phyloP scores from a whole-genome alignment of 2,888 invertebrate genomes.

The Tortricodes alternella region DNA sequence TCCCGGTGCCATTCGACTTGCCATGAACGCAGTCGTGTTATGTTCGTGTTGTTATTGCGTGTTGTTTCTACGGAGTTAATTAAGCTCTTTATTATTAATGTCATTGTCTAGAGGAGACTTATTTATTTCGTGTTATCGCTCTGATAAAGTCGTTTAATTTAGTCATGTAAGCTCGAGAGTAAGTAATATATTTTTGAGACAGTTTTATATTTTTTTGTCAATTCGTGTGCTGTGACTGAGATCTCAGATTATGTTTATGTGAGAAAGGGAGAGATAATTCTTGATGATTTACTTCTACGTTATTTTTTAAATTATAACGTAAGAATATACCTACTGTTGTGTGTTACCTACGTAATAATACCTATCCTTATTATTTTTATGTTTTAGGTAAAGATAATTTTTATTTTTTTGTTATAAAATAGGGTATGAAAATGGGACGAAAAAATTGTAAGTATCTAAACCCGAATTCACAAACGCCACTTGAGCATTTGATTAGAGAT shows the following conservation, averaged over 20 bases:
- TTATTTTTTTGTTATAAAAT: too few relatives aligned
- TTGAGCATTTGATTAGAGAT: too few relatives aligned
- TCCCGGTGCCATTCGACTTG: slow-evolving; percentile 1
- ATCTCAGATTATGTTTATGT: slow-evolving; percentile 55
- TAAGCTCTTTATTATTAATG: not conserved
- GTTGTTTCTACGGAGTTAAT: not conserved
- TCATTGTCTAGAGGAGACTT: slow-evolving; percentile 2
- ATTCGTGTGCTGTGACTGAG: slow-evolving; percentile 71
- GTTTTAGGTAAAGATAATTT: too few relatives aligned
- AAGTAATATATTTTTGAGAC: slow-evolving; percentile 10
- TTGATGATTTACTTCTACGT: not conserved
- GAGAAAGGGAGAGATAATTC: not conserved
- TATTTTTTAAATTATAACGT: too few relatives aligned
- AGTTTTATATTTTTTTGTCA: slow-evolving; percentile 2
- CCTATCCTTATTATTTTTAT: too few relatives aligned
- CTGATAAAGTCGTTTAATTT: slow-evolving; percentile 7
- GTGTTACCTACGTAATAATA: too few relatives aligned
- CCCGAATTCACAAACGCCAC: too few relatives aligned
- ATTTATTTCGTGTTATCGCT: slow-evolving; percentile 18
- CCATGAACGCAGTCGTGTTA: not conserved
- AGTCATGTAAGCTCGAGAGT: slow-evolving; percentile 1
- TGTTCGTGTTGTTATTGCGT: slow-evolving; percentile 10
- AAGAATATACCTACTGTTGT: too few relatives aligned
- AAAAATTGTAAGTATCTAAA: too few relatives aligned
- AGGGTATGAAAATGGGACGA: too few relatives aligned